Percentiles rank a stretch among this genome's conserved stretches.
Conservation (phyloP, 2,113 vertebrate genomes). For the Istiophorus platypterus region DNA sequence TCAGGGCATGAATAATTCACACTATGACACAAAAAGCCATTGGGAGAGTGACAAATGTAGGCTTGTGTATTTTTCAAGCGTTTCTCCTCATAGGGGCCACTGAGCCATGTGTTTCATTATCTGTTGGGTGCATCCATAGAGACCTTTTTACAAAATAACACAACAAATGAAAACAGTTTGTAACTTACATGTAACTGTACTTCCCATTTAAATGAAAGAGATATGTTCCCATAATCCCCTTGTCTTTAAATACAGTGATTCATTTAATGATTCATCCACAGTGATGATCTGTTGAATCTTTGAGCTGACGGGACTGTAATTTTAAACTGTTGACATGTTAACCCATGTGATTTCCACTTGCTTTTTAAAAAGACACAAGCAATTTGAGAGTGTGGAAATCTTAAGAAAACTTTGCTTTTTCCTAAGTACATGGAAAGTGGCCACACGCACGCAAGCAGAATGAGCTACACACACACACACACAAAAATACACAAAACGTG, state of each 20-base stretch:
- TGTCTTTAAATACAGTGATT: conserved; percentile 62
- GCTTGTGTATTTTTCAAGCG: conserved; percentile 66
- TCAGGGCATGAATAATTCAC: conserved; percentile 76
- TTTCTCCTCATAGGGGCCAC: conserved; percentile 57
- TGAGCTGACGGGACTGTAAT: conserved; percentile 63
- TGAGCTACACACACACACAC: conserved; percentile 18
- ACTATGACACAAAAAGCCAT: conserved; percentile 71
- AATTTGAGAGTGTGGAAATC: conserved; percentile 62
- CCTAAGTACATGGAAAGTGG: conserved; percentile 45
- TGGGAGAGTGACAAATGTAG: conserved; percentile 77
- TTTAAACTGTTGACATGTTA: conserved; percentile 79
- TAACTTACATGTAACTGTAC: conserved; percentile 43
- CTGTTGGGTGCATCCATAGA: conserved; percentile 24
- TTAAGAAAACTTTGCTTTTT: conserved; percentile 61
- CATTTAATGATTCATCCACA: conserved; percentile 72
- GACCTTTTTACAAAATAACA: conserved; percentile 30
- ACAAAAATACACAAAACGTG: background rate
- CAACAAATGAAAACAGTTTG: conserved; percentile 47
- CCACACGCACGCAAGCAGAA: conserved; percentile 52
- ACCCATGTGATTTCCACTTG: conserved; percentile 58
- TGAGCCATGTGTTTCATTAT: conserved; percentile 69
- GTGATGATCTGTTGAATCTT: conserved; percentile 71
- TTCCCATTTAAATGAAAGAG: conserved; percentile 47
- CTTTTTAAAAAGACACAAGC: conserved; percentile 45
- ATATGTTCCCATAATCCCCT: conserved; percentile 67